phyloP scores from a whole-genome alignment of 2,888 invertebrate species.

The Crocallis elinguaria region DNA sequence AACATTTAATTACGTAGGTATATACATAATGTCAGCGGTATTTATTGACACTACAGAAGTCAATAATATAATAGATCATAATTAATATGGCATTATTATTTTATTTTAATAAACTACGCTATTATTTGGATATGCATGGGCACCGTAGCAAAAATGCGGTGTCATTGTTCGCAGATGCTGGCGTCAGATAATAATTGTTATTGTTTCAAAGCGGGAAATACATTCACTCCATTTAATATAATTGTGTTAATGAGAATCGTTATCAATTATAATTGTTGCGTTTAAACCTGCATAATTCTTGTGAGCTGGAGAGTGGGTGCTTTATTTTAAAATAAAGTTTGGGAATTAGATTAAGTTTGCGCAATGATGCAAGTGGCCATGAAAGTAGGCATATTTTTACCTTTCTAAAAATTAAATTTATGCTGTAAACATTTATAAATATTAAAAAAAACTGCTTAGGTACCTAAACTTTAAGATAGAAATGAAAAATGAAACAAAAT shows the following conservation, averaged over 20 bases:
- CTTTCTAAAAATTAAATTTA: too few relatives aligned
- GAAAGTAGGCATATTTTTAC: too few relatives aligned
- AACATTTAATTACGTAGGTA: too few relatives aligned
- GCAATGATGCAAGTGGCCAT: too few relatives aligned
- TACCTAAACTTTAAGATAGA: too few relatives aligned
- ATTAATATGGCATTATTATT: too few relatives aligned
- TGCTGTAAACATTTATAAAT: too few relatives aligned
- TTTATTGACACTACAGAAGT: too few relatives aligned
- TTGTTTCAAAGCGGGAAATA: slow-evolving; percentile 80
- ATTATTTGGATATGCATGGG: slow-evolving; percentile 40
- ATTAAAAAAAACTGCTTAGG: too few relatives aligned
- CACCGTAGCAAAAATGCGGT: slow-evolving; percentile 60
- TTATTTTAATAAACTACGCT: background rate
- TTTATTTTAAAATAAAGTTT: slow-evolving; percentile 6
- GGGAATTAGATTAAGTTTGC: slow-evolving; percentile 10
- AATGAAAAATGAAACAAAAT: too few relatives aligned
- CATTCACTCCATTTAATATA: slow-evolving; percentile 81
- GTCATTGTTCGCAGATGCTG: slow-evolving; percentile 78
- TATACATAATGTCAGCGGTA: too few relatives aligned
- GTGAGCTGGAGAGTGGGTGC: slow-evolving; percentile 9
- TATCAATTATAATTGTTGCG: slow-evolving; percentile 77
- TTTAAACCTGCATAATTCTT: slow-evolving; percentile 33
- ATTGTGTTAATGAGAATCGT: slow-evolving; percentile 79
- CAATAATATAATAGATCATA: too few relatives aligned
- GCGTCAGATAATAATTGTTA: slow-evolving; percentile 71